Evolutionary conservation across 2,888 invertebrate genomes (phyloP), one percentile per base, ranked within the genome.

Genomic region (Neuroscelio doddi): DNA sequence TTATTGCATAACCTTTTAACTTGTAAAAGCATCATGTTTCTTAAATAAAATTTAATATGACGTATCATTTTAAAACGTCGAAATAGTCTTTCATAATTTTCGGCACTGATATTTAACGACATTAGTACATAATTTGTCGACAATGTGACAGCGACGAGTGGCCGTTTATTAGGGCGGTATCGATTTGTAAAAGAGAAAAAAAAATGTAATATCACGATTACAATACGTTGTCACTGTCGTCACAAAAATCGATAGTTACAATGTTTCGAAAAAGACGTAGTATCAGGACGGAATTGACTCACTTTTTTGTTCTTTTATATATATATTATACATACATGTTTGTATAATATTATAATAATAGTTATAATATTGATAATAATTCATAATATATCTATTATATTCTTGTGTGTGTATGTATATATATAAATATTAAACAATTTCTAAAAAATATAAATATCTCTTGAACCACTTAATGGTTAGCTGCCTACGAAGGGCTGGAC

Each of bases 401-500:
- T 16, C 24, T 41, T 56, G n/a, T n/a, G n/a, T n/a, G n/a, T 56
- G 50, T 64, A 58, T 59, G 56, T 56, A 14, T 52, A 56, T 62
- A 53, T 56, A 58, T 27, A 50, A 56, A 41, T 41, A 24, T 62
- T 41, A 59, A 64, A 57, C 53, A 61, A 64, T 53, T 53, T 56
- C 59, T 64, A 64, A 61, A 64, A 61, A 57, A 68, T 64, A 67
- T 71, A 55, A 68, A 64, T 68, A 64, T 69, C 51, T 72, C 63
- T 74, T 45, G 74, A 59, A 66, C 59, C 71, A 70, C 75, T 74
- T 74, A 4, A 75, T 74, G 78, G 68, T 73, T 78, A 80, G 77
- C 80, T 81, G 80, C 80, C 80, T 77, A 70, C 65, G 55, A 68
- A 77, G 75, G 79, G 77, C 78, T 82, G 82, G 82, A 83, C 83